Percentiles rank a stretch among this genome's conserved stretches.
These are phyloP conservation scores for Eudemis profundana DNA, from an alignment of 2,888 invertebrate genomes.

Conservation along the genomic window DNA sequence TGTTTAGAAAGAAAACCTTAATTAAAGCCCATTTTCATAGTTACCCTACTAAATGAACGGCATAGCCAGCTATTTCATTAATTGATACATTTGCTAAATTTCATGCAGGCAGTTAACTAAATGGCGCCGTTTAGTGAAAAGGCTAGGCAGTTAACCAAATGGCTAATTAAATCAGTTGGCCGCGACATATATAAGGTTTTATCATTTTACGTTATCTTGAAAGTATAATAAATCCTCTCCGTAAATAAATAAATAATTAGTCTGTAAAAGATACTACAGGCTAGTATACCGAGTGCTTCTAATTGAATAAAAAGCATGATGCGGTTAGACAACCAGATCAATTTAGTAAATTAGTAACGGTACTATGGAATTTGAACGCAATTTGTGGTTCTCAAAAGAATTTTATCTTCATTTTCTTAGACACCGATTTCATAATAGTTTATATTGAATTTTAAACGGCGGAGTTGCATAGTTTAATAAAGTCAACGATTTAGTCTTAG, in stretches of 20 bases:
- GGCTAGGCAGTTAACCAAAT: no score
- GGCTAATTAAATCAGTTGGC: no score
- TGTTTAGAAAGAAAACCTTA: no score
- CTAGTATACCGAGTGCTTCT: neutral
- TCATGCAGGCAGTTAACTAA: no score
- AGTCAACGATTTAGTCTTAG: neutral
- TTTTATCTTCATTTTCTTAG: slow-evolving; percentile 10
- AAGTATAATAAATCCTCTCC: no score
- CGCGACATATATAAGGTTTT: no score
- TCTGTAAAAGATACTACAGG: neutral
- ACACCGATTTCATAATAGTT: slow-evolving; percentile 13
- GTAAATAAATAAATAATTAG: neutral
- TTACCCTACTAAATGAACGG: no score
- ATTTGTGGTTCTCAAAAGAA: slow-evolving; percentile 24
- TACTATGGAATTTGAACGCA: slow-evolving; percentile 14
- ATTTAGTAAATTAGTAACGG: slow-evolving; percentile 19
- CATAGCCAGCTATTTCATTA: no score
- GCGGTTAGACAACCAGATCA: slow-evolving; percentile 5
- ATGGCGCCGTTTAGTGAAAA: no score
- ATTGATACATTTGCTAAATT: no score
- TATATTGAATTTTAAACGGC: neutral
- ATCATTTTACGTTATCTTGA: no score
- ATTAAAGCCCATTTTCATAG: no score
- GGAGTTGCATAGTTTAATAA: neutral
- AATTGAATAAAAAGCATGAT: slow-evolving; percentile 7